A percentile compares a stretch with the other conserved stretches of the same genome.
These are phyloP conservation scores for Campylomormyrus numenius DNA, from an alignment of 2,113 vertebrate species.

Conservation along the genomic window DNA sequence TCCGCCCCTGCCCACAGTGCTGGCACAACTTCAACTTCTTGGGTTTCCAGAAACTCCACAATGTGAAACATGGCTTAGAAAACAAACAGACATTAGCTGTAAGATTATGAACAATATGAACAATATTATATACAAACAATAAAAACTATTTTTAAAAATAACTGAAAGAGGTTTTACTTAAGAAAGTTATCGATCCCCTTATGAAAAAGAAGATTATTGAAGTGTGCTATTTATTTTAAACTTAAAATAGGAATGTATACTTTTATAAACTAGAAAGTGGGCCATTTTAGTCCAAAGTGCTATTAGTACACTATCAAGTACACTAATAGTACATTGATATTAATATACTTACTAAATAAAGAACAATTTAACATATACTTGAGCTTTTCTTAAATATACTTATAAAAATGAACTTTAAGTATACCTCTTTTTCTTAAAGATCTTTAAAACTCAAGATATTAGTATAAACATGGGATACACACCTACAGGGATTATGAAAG, in stretches of 20 bases:
- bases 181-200: neutral
- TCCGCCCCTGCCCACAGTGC: too few species aligned
- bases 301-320: neutral
- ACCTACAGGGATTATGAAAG: neutral
- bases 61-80: neutral
- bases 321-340: neutral
- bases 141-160: neutral
- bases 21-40: too few species aligned
- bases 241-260: neutral
- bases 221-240: neutral
- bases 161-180: neutral
- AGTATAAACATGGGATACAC: neutral
- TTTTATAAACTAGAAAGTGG: neutral
- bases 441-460: neutral
- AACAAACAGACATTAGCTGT: neutral
- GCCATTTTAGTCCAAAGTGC: neutral
- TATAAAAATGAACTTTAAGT: neutral
- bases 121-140: neutral
- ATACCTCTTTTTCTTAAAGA: neutral
- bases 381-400: too few species aligned
- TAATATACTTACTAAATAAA: too few species aligned
- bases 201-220: neutral
- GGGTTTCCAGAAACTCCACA: neutral
- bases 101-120: neutral
- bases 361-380: too few species aligned